Evolutionary conservation across 2,113 vertebrate genomes (phyloP).

Genomic region (Peucedramus taeniatus): DNA sequence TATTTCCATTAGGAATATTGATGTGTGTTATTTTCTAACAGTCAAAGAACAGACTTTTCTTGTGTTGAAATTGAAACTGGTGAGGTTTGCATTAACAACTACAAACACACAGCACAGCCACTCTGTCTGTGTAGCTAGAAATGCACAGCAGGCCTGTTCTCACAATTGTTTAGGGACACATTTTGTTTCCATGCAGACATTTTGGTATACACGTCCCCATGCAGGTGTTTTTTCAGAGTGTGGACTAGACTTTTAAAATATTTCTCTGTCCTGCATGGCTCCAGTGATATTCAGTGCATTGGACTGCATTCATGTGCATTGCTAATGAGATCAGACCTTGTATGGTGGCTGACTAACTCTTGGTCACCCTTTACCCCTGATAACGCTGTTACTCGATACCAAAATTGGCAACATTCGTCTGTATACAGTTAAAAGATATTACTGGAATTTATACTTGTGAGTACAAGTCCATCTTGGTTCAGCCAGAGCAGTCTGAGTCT

Average conservation of each 20-base stretch:
- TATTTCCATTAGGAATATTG: background rate
- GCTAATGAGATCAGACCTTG: background rate
- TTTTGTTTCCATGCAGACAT: background rate
- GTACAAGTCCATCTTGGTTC: background rate
- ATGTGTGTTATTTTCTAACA: background rate
- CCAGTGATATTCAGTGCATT: background rate
- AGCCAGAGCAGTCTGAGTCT: background rate
- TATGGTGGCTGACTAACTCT: background rate
- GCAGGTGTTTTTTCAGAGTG: background rate
- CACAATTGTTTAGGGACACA: background rate
- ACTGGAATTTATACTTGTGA: background rate
- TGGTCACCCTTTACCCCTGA: background rate
- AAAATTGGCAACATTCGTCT: background rate
- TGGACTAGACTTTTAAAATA: background rate
- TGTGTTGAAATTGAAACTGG: background rate
- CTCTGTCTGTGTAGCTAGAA: background rate
- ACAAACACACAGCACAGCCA: background rate
- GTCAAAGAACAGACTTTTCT: background rate
- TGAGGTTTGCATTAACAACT: background rate
- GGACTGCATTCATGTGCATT: fast-evolving
- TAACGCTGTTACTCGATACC: background rate
- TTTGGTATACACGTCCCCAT: background rate
- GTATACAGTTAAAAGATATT: background rate
- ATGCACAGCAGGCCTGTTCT: background rate
- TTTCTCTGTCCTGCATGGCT: background rate